Percentiles rank a stretch among this genome's conserved stretches.
phyloP scores from a whole-genome alignment of 2,888 invertebrate species.

The Acanthoscelides obtectus region DNA sequence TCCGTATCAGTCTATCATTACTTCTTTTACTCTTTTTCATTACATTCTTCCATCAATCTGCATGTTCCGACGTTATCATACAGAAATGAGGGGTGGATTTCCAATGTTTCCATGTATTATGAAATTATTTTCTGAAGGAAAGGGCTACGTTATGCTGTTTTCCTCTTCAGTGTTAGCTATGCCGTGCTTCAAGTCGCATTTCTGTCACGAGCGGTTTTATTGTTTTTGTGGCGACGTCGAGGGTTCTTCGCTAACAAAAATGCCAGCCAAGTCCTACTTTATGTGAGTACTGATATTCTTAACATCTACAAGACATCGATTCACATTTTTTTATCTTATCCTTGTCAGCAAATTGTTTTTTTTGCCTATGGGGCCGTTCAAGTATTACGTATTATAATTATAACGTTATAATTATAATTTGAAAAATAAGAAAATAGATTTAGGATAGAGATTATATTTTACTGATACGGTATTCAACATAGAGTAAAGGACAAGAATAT shows the following conservation, averaged over 20 bases:
- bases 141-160: background rate
- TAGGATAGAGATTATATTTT: no score
- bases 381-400: no score
- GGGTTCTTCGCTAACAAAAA: background rate
- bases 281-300: background rate
- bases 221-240: background rate
- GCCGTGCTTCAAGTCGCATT: background rate
- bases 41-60: background rate
- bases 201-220: background rate
- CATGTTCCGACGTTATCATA: background rate
- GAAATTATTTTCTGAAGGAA: background rate
- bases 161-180: background rate
- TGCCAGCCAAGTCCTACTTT: background rate
- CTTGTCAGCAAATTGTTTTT: no score
- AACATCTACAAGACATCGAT: no score
- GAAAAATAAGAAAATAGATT: no score
- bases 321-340: no score
- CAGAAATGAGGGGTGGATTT: background rate
- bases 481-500: no score
- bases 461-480: no score
- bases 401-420: no score
- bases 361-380: no score
- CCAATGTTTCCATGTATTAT: background rate
- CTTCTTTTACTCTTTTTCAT: background rate
- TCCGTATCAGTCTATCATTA: background rate